Evolutionary conservation across 2,888 invertebrate species (phyloP), one percentile per base, ranked within the genome.

Genomic region (Amphipoea oculea): DNA sequence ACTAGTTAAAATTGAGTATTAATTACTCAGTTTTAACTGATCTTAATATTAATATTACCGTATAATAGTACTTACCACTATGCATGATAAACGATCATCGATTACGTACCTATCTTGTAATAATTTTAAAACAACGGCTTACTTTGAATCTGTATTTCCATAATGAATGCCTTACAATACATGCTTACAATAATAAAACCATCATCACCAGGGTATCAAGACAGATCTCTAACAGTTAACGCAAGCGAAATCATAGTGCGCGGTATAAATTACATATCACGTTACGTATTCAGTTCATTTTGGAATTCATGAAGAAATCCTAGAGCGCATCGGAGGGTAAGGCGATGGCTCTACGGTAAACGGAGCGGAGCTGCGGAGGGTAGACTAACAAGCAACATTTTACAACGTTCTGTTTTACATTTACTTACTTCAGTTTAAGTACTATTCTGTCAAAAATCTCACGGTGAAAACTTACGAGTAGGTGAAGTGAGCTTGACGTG

Each of bases 191-290:
- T 74, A 86, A 79, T 85, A 85, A 85, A 85, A 74, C 69, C 36
- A 77, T 86, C 87, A 79, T 81, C 87, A 70, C 79, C 12, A 42
- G 23, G 6, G 63, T 81, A 87, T 81, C 72, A 77, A 74, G 65
- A 73, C 60, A 69, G 36, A 87, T 87, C 84, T 85, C 68, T 65
- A 84, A 76, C 60, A 73, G 62, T 84, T 76, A 76, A 68, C 5
- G 48, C n/a, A 62, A 70, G 75, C 73, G 81, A 79, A 86, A 86
- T 86, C 78, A 79, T 66, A 81, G 62, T 66, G 72, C 67, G 36
- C 67, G 36, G 63, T 48, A 79, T 81, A 84, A 81, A 79, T 81
- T 82, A 73, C 60, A 70, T 76, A 62, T 76, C 40, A 3, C n/a
- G 54, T 87, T 82, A 82, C 87, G 70, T 77, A 48, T 72, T 42